A percentile compares a stretch with the other conserved stretches of the same genome.
phyloP scores from a whole-genome alignment of 2,888 invertebrate genomes.

The Drosophila testacea region DNA sequence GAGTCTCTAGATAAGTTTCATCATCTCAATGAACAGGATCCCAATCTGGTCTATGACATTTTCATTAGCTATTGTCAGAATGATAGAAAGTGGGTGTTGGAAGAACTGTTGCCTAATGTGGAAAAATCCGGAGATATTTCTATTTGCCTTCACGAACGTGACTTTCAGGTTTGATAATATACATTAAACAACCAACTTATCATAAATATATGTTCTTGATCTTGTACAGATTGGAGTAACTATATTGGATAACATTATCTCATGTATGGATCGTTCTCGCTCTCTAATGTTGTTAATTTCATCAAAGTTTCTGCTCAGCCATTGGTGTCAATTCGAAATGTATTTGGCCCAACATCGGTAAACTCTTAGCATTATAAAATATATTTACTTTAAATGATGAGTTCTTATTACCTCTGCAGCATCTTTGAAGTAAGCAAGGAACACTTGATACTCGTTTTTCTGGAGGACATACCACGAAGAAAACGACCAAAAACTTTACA shows the following conservation, averaged over 20 bases:
- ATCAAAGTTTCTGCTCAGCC: slow-evolving; percentile 88
- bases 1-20: slow-evolving; percentile 79
- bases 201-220: not conserved
- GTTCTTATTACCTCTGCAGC: slow-evolving; percentile 75
- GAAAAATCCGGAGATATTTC: slow-evolving; percentile 87
- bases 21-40: slow-evolving; percentile 66
- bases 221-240: slow-evolving; percentile 87
- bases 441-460: slow-evolving; percentile 88
- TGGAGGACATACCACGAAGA: slow-evolving; percentile 88
- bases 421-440: slow-evolving; percentile 88
- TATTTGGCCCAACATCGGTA: slow-evolving; percentile 89
- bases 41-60: slow-evolving; percentile 87
- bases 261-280: slow-evolving; percentile 89
- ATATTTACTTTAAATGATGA: not conserved
- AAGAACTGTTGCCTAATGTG: slow-evolving; percentile 88
- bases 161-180: slow-evolving; percentile 87
- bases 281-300: slow-evolving; percentile 89
- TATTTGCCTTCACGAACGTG: slow-evolving; percentile 90
- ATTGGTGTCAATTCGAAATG: slow-evolving; percentile 91
- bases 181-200: not conserved
- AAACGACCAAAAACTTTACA: slow-evolving; percentile 88
- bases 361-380: not conserved
- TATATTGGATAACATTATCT: slow-evolving; percentile 90
- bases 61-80: slow-evolving; percentile 90
- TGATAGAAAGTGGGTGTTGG: slow-evolving; percentile 88